Percentiles rank a stretch among this genome's conserved stretches.
phyloP scores from a whole-genome alignment of 23 tunicate species.

The Halocynthia aurantium region DNA sequence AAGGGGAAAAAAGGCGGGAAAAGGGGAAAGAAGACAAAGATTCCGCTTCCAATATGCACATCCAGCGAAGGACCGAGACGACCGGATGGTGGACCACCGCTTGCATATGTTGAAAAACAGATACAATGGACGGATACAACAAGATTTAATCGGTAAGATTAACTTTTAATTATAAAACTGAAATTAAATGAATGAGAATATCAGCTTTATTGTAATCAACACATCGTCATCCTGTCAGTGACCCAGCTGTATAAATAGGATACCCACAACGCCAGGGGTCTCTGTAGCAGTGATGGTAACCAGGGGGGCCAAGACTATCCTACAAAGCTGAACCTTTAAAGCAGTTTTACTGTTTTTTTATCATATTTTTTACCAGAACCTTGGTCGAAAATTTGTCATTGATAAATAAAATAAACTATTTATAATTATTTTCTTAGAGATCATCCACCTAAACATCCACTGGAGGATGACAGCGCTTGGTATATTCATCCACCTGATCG shows the following conservation, averaged over 20 bases:
- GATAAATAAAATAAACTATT: too few species aligned
- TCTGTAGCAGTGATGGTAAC: too few species aligned
- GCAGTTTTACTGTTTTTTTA: too few species aligned
- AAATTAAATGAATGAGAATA: too few species aligned
- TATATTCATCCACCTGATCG: conserved; percentile 83
- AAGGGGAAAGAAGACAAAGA: conserved; percentile 62
- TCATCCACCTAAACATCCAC: conserved; percentile 68
- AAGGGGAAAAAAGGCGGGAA: conserved; percentile 59
- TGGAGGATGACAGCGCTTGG: conserved; percentile 93
- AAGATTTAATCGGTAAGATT: conserved; percentile 58
- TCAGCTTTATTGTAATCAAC: too few species aligned
- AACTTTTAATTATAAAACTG: background rate
- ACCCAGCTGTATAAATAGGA: too few species aligned
- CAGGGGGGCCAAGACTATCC: too few species aligned
- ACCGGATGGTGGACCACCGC: conserved; percentile 94
- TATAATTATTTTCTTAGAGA: conserved; percentile 56
- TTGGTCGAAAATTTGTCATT: too few species aligned
- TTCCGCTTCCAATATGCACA: conserved; percentile 81
- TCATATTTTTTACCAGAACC: too few species aligned
- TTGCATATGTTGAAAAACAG: conserved; percentile 71
- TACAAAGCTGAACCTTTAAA: too few species aligned
- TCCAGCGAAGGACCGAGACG: conserved; percentile 64
- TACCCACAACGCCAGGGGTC: too few species aligned
- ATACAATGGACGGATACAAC: conserved; percentile 72
- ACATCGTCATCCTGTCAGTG: too few species aligned